Percentiles rank a stretch among this genome's conserved stretches.
Conservation (phyloP, 2,113 vertebrate genomes). For the Nyctereutes procyonoides region DNA sequence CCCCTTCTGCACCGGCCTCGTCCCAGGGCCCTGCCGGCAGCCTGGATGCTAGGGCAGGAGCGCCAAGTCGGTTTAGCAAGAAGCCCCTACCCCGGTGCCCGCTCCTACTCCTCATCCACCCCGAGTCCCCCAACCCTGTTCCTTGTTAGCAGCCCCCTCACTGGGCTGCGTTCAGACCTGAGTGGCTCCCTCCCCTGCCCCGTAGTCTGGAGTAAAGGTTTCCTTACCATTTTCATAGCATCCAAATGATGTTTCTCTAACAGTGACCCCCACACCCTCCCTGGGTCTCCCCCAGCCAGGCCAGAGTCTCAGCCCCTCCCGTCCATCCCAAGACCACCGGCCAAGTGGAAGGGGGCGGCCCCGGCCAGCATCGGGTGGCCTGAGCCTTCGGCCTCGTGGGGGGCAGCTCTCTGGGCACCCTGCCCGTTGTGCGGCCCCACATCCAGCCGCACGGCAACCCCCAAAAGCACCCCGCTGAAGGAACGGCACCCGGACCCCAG, state of each 20-base stretch:
- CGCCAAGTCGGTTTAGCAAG: fast-evolving
- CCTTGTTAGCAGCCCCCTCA: fast-evolving
- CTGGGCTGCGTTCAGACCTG: fast-evolving
- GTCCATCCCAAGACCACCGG: neutral
- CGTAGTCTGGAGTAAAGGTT: fast-evolving
- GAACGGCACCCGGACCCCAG: fast-evolving
- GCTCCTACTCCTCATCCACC: neutral
- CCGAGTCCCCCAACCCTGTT: neutral
- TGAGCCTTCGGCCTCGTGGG: fast-evolving
- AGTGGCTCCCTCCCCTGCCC: fast-evolving
- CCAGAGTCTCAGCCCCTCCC: fast-evolving
- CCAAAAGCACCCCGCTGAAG: fast-evolving
- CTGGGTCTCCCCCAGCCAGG: neutral
- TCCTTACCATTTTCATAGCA: fast-evolving
- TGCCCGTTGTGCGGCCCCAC: fast-evolving
- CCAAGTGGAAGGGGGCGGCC: neutral
- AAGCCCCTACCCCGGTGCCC: neutral
- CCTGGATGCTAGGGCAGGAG: neutral
- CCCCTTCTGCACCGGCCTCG: fast-evolving
- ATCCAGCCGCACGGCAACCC: fast-evolving
- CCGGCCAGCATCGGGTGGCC: neutral
- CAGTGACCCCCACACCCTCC: neutral
- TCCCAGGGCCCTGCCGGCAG: neutral
- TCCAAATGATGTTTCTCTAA: fast-evolving
- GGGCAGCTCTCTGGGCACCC: neutral